Conservation (phyloP, 1,140 invertebrate genomes). For the Chionoecetes opilio region DNA sequence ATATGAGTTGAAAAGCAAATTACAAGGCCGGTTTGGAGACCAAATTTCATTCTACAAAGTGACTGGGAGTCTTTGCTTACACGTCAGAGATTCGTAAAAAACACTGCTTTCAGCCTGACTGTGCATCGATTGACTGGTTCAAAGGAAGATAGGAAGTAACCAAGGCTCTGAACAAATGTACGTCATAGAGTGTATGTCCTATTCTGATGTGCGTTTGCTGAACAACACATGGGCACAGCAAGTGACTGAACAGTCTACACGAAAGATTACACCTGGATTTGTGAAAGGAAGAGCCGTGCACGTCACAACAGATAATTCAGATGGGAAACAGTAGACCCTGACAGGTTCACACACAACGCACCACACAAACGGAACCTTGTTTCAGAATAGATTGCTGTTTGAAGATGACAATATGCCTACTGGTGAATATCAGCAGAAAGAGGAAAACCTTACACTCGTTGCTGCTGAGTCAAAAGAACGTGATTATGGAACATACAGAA, state of each 20-base stretch:
- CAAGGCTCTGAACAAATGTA: not conserved
- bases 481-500: no score
- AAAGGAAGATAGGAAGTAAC: not conserved
- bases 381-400: conserved; percentile 36
- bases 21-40: conserved; percentile 24
- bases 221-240: conserved; percentile 32
- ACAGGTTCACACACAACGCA: conserved; percentile 32
- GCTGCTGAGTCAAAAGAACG: no score
- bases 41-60: not conserved
- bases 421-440: not conserved
- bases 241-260: conserved; percentile 14
- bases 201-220: conserved; percentile 35
- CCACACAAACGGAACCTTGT: conserved; percentile 32
- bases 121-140: no score
- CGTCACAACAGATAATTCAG: conserved; percentile 39
- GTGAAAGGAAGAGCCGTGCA: conserved; percentile 37
- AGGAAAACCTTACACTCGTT: no score
- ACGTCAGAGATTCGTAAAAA: not conserved
- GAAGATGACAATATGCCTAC: conserved; percentile 18
- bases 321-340: conserved; percentile 28
- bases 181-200: no score
- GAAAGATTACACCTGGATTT: conserved; percentile 24
- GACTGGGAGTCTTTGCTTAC: conserved; percentile 42
- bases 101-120: no score
- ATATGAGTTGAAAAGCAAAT: conserved; percentile 24